Percentiles rank a stretch among this genome's conserved stretches.
Evolutionary conservation across 2,888 invertebrate genomes (phyloP).

Genomic region (Caenorhabditis sp.): DNA sequence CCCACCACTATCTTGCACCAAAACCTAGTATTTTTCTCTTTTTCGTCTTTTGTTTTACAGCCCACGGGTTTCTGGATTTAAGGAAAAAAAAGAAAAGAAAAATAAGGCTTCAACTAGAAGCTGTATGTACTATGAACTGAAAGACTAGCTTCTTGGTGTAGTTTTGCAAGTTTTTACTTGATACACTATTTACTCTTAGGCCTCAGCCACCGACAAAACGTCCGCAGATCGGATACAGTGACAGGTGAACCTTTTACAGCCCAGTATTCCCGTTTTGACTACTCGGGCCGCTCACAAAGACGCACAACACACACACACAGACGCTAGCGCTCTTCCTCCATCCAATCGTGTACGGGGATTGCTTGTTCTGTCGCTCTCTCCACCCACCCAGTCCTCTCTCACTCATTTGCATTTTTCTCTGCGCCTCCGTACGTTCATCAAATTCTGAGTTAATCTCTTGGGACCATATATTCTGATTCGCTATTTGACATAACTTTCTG

Average conservation of each 20-base stretch:
- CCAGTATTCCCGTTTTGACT: constrained; percentile 47
- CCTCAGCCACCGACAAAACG: neutral
- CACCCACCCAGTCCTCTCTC: neutral
- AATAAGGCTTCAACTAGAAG: neutral
- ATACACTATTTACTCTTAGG: constrained; percentile 4
- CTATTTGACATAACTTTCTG: constrained; percentile 54
- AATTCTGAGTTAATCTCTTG: constrained; percentile 56
- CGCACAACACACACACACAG: constrained; percentile 48
- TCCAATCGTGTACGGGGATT: constrained; percentile 49
- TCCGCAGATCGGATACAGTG: constrained; percentile 21
- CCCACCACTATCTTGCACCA: constrained; percentile 11
- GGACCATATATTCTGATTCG: constrained; percentile 63
- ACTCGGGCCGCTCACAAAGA: constrained; percentile 50
- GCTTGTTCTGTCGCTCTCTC: constrained; percentile 45
- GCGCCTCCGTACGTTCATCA: constrained; percentile 40
- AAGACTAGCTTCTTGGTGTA: constrained; percentile 4
- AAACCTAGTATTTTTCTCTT: constrained; percentile 24
- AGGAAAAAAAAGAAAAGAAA: constrained; percentile 2
- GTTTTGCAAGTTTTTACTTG: constrained; percentile 9
- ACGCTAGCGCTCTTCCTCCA: constrained; percentile 41
- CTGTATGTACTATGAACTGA: neutral
- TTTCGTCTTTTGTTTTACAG: constrained; percentile 31
- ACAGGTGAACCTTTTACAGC: constrained; percentile 55
- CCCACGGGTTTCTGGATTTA: constrained; percentile 16
- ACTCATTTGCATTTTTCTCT: constrained; percentile 42